Percentiles rank a stretch among this genome's conserved stretches.
Conservation (phyloP, 2,113 vertebrate species). For the Eclectus roratus region DNA sequence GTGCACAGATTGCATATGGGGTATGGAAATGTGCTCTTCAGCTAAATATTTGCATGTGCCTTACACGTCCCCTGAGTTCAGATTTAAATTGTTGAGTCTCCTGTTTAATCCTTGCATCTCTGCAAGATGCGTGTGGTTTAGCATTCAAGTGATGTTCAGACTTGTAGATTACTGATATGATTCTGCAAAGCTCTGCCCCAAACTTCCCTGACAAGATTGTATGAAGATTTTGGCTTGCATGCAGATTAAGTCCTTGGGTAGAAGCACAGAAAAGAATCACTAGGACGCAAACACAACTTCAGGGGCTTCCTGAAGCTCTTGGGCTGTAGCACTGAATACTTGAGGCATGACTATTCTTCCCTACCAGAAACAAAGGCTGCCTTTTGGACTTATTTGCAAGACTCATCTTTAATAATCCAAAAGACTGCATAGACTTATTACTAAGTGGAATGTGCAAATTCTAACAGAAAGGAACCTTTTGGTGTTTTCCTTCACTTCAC, state of each 20-base stretch:
- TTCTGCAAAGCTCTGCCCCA: not conserved
- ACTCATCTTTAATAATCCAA: not conserved
- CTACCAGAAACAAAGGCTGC: not conserved
- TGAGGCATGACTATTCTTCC: not conserved
- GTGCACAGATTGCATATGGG: not conserved
- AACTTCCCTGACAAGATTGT: not conserved
- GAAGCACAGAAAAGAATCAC: not conserved
- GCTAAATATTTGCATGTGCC: constrained; percentile 13
- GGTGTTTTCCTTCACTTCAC: not conserved
- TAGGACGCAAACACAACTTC: not conserved
- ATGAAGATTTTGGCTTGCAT: not conserved
- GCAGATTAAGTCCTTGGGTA: not conserved
- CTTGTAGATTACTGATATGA: not conserved
- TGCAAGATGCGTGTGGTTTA: not conserved
- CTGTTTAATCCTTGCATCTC: not conserved
- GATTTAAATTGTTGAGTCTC: not conserved
- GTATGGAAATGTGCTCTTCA: constrained; percentile 21
- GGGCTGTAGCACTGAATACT: not conserved
- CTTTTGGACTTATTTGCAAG: not conserved
- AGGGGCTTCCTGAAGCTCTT: not conserved
- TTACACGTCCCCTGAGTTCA: not conserved
- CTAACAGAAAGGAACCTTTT: not conserved
- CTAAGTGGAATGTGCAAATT: not conserved
- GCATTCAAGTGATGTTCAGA: constrained; percentile 1
- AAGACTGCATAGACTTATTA: not conserved